phyloP scores from a whole-genome alignment of 2,888 invertebrate genomes.

The Philopedon plagiatum region DNA sequence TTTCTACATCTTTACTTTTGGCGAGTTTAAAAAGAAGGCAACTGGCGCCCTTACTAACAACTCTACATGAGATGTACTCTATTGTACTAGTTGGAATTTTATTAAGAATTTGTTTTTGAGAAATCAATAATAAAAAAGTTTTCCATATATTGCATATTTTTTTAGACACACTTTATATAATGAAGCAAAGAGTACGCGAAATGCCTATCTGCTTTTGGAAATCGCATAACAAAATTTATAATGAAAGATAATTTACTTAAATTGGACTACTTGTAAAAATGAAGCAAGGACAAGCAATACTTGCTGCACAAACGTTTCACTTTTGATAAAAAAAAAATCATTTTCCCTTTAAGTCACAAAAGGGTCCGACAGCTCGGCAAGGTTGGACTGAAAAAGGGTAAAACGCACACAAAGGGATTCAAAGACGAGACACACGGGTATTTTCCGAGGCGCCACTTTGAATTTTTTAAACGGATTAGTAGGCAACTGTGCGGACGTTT shows the following conservation, averaged over 20 bases:
- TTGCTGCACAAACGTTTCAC: conserved; percentile 44
- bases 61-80: too few relatives aligned
- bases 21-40: too few relatives aligned
- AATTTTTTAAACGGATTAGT: conserved; percentile 50
- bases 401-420: conserved; percentile 89
- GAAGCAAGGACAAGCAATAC: conserved; percentile 39
- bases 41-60: too few relatives aligned
- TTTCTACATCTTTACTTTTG: too few relatives aligned
- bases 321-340: conserved; percentile 43
- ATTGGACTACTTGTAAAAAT: background rate
- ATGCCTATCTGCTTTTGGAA: too few relatives aligned
- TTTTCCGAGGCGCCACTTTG: conserved; percentile 69
- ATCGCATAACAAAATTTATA: too few relatives aligned
- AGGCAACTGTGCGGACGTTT: conserved; percentile 41
- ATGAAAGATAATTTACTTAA: background rate
- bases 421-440: conserved; percentile 83
- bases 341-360: conserved; percentile 44
- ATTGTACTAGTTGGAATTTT: too few relatives aligned
- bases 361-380: conserved; percentile 64
- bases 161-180: too few relatives aligned
- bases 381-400: conserved; percentile 72
- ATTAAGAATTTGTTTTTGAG: too few relatives aligned
- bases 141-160: too few relatives aligned
- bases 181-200: too few relatives aligned
- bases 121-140: too few relatives aligned